Conservation (phyloP, 2,113 vertebrate species). For the Aix galericulata region DNA sequence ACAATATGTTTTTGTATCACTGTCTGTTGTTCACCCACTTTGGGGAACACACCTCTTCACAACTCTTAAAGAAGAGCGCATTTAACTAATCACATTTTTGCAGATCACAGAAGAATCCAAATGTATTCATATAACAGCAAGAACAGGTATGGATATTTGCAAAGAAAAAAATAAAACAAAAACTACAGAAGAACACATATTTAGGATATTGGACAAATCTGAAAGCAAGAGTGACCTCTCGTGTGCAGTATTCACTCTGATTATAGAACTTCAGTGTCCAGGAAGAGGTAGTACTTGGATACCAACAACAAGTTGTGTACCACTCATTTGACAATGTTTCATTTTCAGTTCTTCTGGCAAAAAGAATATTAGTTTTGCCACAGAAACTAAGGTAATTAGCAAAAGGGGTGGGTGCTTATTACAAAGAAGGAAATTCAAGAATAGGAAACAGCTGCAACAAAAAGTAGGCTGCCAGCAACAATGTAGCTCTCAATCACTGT, state of each 20-base stretch:
- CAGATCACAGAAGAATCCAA: neutral
- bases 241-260: neutral
- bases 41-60: accelerated
- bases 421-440: neutral
- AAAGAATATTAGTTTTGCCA: neutral
- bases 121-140: neutral
- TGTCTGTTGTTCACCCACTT: neutral
- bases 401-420: neutral
- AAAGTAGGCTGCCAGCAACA: neutral
- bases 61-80: neutral
- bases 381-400: neutral
- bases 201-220: neutral
- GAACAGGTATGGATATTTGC: neutral
- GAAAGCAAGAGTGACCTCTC: neutral
- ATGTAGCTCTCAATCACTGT: neutral
- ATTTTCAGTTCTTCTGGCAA: neutral
- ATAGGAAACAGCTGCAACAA: constrained; percentile 2
- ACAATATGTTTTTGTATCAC: neutral
- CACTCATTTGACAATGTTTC: neutral
- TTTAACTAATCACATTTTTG: neutral
- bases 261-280: neutral
- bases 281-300: neutral
- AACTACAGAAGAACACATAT: neutral
- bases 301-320: neutral
- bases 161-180: neutral